Base-by-base conservation (phyloP, 2,113 vertebrate genomes). In the Cynocephalus volans region DNA sequence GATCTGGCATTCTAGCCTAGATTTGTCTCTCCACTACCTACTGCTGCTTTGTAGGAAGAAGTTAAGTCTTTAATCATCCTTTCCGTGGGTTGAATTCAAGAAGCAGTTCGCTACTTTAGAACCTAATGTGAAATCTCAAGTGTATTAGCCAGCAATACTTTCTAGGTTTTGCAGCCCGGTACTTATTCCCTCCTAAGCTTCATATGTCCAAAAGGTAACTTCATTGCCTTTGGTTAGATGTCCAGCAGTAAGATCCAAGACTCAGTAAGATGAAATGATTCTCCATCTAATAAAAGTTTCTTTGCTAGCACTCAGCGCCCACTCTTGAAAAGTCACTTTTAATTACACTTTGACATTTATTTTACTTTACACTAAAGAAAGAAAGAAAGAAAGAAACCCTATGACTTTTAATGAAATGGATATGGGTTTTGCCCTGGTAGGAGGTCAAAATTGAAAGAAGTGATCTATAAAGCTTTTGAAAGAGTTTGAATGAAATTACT, bases 301-400 rank as follows among this genome's bases (percentile, higher is more conserved):
- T 89, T 96, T 91, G 67, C 94, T 94, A 33, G 41, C 23, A 90
- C 14, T 90, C 90, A 88, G 65, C 3, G 90, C 3, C 1, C 33
- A 94, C 31, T 90, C 80, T 85, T 77, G 33, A 95, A 86, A 95
- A 96, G 77, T 86, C 72, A 96, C 90, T 95, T 90, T 80, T 88
- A 95, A 93, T 95, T 97, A 92, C 31, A 92, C 54, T 87, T 79
- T 97, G 94, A 97, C 69, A 93, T 96, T 95, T 93, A 72, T 95
- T 95, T 90, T 91, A 90, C 62, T 73, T 88, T 90, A 82, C 5
- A 83, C 18, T 50, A 84, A 84, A 72, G 52, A 77, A 62, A 69
- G 81, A 77, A 62, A 69, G 81, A 84, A 91, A 90, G 77, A 97
- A 95, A 95, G 54, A 94, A 94, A 80, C 13, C 31, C 45, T 10